Percentiles rank a stretch among this genome's conserved stretches.
These are phyloP conservation scores for Parotocinclus haroldoi DNA, from an alignment of 2,797 vertebrate genomes.

Conservation along the genomic window DNA sequence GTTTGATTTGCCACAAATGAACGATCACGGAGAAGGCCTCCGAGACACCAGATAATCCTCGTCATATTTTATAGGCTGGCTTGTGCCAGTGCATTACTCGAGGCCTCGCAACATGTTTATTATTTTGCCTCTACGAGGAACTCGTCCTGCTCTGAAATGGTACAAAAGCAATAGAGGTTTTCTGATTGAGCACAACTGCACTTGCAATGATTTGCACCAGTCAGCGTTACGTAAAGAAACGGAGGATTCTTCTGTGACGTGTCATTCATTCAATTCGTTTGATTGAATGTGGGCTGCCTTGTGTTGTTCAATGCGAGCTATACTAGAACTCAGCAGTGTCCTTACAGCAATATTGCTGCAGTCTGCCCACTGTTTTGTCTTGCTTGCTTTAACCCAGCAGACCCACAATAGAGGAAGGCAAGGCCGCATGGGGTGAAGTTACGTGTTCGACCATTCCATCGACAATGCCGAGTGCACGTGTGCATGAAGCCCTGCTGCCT, in stretches of 20 bases:
- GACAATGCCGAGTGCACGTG: slow-evolving; percentile 20
- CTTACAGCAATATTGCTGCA: slow-evolving; percentile 29
- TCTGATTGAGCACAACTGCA: too few relatives aligned
- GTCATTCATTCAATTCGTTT: not conserved
- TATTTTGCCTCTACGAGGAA: not conserved
- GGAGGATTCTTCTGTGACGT: not conserved
- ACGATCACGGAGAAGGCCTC: slow-evolving; percentile 18
- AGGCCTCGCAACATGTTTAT: not conserved
- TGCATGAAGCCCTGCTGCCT: slow-evolving; percentile 2
- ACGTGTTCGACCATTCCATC: slow-evolving; percentile 14
- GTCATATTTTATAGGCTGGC: not conserved
- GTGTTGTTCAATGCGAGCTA: slow-evolving; percentile 20
- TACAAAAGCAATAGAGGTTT: not conserved
- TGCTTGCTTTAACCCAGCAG: not conserved
- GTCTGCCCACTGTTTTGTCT: slow-evolving; percentile 27
- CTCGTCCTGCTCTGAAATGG: not conserved
- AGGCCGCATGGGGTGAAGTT: slow-evolving; percentile 32
- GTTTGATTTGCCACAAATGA: slow-evolving; percentile 38
- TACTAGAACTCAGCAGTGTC: slow-evolving; percentile 35
- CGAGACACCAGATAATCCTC: slow-evolving; percentile 7
- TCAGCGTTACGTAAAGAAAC: not conserved
- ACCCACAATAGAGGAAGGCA: slow-evolving; percentile 26
- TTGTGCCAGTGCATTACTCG: not conserved
- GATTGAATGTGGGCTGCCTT: slow-evolving; percentile 8
- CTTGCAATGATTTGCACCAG: not conserved